Evolutionary conservation across 2,113 vertebrate genomes (phyloP), one percentile per base, ranked within the genome.

Genomic region (Ctenodactylus gundi): DNA sequence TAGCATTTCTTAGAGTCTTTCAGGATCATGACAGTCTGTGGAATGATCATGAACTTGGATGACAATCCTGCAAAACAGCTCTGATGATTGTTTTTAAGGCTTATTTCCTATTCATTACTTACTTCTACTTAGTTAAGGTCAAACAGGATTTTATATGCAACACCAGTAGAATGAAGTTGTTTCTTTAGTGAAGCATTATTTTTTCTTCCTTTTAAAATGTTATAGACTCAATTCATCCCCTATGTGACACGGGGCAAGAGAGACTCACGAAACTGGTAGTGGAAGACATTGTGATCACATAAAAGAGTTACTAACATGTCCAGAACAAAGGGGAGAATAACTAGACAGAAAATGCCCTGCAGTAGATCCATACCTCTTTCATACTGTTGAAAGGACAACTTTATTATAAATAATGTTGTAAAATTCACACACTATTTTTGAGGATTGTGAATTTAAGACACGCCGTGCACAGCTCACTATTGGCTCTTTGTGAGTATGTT

Each of bases 1-100:
- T 65, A 82, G 34, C 70, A 80, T 86, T 83, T 93, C 80, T 91
- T 67, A 60, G 62, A 87, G 75, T 76, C 55, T 96, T 95, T 76
- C 57, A 89, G 34, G 10, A 95, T 78, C 36, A 76, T 73, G 70
- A 89, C 53, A 86, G 78, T 83, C 60, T 91, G 7, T 57, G 76
- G 49, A 91, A 76, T 89, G 23, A 91, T 84, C 94, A 84, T 75
- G 64, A 91, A 92, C 20, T 83, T 51, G 44, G 76, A 94, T 80
- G 62, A 53, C 23, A 95, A 91, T 94, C 21, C 55, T 76, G 21
- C 76, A 91, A 92, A 95, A 31, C n/a, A 80, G 17, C 55, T 83
- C 53, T 96, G 39, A 81, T 90, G 27, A 60, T 85, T 58, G 46
- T 64, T 25, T 77, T 72, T 85, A 23, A 93, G 25, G 67, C 13